Percentiles rank a stretch among this genome's conserved stretches.
phyloP scores from a whole-genome alignment of 1,140 invertebrate genomes.

The Hermatobates lingyangjiaoensis region DNA sequence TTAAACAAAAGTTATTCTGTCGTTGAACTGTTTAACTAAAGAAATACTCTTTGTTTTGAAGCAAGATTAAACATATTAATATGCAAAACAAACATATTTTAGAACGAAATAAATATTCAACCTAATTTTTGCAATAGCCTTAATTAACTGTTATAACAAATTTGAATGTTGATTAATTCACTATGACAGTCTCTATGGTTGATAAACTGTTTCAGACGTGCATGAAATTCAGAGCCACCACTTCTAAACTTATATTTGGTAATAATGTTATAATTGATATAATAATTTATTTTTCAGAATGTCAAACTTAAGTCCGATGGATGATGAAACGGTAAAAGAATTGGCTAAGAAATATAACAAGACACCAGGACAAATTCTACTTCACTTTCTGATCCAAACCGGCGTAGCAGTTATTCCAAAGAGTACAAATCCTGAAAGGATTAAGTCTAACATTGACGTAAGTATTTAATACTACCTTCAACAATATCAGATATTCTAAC shows the following conservation, averaged over 20 bases:
- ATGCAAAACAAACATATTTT: no score
- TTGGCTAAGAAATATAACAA: conserved; percentile 48
- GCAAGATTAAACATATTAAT: no score
- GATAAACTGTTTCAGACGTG: background rate
- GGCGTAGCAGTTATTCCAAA: conserved; percentile 66
- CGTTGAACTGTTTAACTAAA: no score
- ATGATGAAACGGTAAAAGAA: no score
- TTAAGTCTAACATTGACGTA: conserved; percentile 40
- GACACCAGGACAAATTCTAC: conserved; percentile 54
- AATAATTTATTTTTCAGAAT: background rate
- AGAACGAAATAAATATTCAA: no score
- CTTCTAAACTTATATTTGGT: no score
- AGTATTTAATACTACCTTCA: conserved; percentile 3
- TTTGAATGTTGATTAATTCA: no score
- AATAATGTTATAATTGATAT: background rate
- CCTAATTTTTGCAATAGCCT: no score
- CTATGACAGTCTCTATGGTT: background rate
- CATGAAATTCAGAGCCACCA: background rate
- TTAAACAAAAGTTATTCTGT: no score
- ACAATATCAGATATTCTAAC: background rate
- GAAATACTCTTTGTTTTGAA: no score
- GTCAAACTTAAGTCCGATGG: no score
- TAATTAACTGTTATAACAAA: no score
- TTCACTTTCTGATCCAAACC: conserved; percentile 52
- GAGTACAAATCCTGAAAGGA: conserved; percentile 47